Base-by-base conservation (phyloP, 2,797 vertebrate species). In the Graptemys geographica region DNA sequence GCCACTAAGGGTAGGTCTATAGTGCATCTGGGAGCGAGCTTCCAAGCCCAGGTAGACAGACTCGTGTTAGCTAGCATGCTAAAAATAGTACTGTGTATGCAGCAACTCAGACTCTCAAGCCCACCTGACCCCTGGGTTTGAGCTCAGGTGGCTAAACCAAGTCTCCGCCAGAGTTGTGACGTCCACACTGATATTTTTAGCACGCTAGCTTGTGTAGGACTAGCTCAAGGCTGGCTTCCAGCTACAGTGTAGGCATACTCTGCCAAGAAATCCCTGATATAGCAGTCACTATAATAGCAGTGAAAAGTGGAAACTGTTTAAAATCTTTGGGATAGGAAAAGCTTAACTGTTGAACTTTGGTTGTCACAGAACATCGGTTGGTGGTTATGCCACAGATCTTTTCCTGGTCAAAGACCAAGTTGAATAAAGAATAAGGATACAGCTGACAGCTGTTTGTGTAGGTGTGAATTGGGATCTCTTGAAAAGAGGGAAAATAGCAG, bases 381-480 rank as follows among this genome's bases (percentile, higher is more conserved):
- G 53, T 23, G 55, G 87, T 93, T 95, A 55, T 79, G 93, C 80
- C 52, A 47, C n/a, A 7, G 57, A 65, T 90, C 65, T 80, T 89
- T 95, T 55, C 79, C 41, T 23, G 28, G 59, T 89, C 57, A 89
- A 89, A 86, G 65, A 90, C 80, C 8, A 21, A 65, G 41, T 27
- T 92, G 72, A 72, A 31, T 90, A 57, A 95, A 86, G 16, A 87
- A 47, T 80, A 81, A 65, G 79, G 81, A 44, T 83, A 94, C 41
- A 92, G 21, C 74, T 82, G 89, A n/a, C 3, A 23, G 65, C 88
- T 86, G 52, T 47, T 91, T 94, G 92, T 95, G 90, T 49, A 78
- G 18, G 21, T 93, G 21, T 2, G 5, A 76, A 86, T 74, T 90
- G 87, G 8, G 83, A 83, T 37, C 47, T 90, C 89, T 16, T 80